These are phyloP conservation scores for Cylas formicarius DNA, from an alignment of 1,140 invertebrate genomes.

Conservation along the genomic window DNA sequence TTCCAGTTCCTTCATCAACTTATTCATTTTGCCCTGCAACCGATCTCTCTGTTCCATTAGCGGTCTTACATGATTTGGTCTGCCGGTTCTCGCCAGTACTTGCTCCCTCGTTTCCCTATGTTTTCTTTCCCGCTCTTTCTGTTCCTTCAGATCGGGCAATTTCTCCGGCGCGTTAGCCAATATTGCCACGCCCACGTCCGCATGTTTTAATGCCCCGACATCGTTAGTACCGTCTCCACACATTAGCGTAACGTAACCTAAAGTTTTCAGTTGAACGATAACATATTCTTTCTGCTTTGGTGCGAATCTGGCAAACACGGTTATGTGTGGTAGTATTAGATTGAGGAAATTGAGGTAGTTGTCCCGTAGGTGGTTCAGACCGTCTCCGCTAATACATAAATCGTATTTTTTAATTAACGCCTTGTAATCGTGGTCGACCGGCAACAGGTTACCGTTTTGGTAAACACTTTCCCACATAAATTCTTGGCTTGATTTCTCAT, in stretches of 20 bases:
- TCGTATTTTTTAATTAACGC: conserved; percentile 55
- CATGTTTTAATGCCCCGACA: conserved; percentile 99
- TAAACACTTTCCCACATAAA: conserved; percentile 83
- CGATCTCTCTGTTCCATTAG: conserved; percentile 41
- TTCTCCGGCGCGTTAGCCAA: conserved; percentile 76
- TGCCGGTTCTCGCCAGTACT: conserved; percentile 31
- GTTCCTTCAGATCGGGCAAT: conserved; percentile 28
- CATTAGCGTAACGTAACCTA: conserved; percentile 92
- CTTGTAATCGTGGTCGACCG: conserved; percentile 45
- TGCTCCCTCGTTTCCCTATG: conserved; percentile 34
- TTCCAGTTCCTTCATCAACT: conserved; percentile 83
- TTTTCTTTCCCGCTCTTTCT: conserved; percentile 22
- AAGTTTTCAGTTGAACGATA: conserved; percentile 77
- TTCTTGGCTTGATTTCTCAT: conserved; percentile 34
- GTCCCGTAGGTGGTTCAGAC: conserved; percentile 64
- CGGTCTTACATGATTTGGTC: conserved; percentile 36
- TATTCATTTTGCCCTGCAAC: conserved; percentile 56
- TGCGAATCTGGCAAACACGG: conserved; percentile 88
- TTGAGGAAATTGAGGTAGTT: conserved; percentile 58
- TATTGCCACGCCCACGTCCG: conserved; percentile 72
- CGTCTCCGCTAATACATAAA: conserved; percentile 92
- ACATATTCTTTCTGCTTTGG: conserved; percentile 97
- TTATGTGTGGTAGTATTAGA: conserved; percentile 73
- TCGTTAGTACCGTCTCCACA: conserved; percentile 99
- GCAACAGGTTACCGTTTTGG: conserved; percentile 54